Conservation (phyloP, 2,113 vertebrate species). For the Labeo rohita region DNA sequence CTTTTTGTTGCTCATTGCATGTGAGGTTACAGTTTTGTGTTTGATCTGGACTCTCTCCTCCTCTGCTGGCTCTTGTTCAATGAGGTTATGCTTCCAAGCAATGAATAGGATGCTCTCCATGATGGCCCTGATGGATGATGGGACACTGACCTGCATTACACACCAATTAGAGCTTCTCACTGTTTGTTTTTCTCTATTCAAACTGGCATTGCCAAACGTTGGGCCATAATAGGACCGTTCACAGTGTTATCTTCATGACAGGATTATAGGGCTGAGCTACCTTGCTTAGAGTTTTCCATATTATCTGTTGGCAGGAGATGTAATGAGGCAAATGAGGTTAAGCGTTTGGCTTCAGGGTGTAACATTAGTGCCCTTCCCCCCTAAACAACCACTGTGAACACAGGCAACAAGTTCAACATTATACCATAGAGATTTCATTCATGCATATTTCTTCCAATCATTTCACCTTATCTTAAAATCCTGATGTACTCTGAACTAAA, state of each 20-base stretch:
- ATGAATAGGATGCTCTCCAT: background rate
- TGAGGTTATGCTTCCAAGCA: background rate
- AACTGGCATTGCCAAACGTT: background rate
- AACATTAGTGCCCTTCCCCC: constrained; percentile 3
- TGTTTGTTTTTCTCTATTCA: background rate
- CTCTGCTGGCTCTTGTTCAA: constrained; percentile 13
- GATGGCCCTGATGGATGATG: background rate
- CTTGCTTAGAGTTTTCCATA: constrained; percentile 43
- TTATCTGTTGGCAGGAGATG: constrained; percentile 28
- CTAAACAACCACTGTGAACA: background rate
- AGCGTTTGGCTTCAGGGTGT: constrained; percentile 34
- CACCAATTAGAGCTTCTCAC: constrained; percentile 11
- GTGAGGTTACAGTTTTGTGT: constrained; percentile 44
- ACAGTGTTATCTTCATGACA: background rate
- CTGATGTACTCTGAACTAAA: background rate
- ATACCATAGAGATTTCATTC: background rate
- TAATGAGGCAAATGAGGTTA: constrained; percentile 54
- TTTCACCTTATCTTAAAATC: background rate
- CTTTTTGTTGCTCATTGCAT: constrained; percentile 56
- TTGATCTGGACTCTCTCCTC: constrained; percentile 13
- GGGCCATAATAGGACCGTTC: constrained; percentile 11
- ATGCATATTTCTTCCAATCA: constrained; percentile 4
- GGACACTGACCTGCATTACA: constrained; percentile 5
- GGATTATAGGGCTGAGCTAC: constrained; percentile 19
- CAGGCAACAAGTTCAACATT: constrained; percentile 39